These are phyloP conservation scores for Okapia johnstoni DNA, from an alignment of 2,113 vertebrate genomes.

Conservation along the genomic window DNA sequence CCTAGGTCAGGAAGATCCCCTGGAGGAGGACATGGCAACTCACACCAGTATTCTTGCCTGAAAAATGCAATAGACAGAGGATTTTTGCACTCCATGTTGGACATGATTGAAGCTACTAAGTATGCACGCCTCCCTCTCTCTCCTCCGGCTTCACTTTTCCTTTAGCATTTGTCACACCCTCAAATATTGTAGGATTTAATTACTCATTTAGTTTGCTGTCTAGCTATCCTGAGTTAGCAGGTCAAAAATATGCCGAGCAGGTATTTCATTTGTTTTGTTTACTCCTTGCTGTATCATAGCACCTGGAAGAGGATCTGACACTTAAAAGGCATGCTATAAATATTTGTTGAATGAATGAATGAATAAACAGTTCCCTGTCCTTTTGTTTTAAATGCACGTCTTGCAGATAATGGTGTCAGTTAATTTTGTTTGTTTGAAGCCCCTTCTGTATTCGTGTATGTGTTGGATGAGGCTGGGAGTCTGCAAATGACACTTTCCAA, in stretches of 20 bases:
- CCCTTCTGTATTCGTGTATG: not conserved
- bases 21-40: not conserved
- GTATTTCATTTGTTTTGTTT: not conserved
- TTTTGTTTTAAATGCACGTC: not conserved
- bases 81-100: not conserved
- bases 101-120: not conserved
- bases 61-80: not conserved
- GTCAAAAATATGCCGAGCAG: not conserved
- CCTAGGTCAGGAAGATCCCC: not conserved
- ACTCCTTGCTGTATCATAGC: not conserved
- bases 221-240: not conserved
- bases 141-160: not conserved
- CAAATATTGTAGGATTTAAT: not conserved
- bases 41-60: not conserved
- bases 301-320: not conserved
- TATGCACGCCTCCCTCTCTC: accelerated
- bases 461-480: not conserved
- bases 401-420: not conserved
- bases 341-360: slow-evolving; percentile 10
- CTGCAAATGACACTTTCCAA: not conserved
- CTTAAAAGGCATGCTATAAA: not conserved
- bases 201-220: not conserved
- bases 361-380: not conserved
- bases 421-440: slow-evolving; percentile 14
- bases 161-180: not conserved